Percentiles rank a stretch among this genome's conserved stretches.
phyloP scores from a whole-genome alignment of 2,888 invertebrate species.

The Xanthorhoe spadicearia region DNA sequence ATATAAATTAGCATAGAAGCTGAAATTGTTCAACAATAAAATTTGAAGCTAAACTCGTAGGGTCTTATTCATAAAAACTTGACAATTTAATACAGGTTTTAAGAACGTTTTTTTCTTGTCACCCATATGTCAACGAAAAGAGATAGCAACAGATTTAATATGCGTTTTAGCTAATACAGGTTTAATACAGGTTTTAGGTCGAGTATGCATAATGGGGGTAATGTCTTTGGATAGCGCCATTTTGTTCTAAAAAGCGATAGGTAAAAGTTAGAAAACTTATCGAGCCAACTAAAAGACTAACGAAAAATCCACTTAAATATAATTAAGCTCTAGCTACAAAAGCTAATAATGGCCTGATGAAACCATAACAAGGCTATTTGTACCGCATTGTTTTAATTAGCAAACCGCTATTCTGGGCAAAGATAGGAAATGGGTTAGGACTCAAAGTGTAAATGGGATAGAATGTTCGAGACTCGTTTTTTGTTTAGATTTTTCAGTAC shows the following conservation, averaged over 20 bases:
- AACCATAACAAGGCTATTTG: conserved; percentile 22
- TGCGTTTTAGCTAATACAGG: too few species aligned
- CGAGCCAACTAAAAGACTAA: too few species aligned
- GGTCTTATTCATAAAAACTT: too few species aligned
- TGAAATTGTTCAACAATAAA: neutral
- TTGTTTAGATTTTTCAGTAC: neutral
- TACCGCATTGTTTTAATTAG: conserved; percentile 25
- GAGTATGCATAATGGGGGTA: too few species aligned
- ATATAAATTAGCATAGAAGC: conserved; percentile 33
- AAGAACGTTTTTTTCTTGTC: too few species aligned
- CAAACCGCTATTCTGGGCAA: conserved; percentile 16
- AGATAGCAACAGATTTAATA: too few species aligned
- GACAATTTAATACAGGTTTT: too few species aligned
- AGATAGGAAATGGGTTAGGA: conserved; percentile 1
- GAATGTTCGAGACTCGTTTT: neutral
- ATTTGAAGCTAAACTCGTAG: neutral
- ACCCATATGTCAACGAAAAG: too few species aligned
- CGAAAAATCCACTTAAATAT: conserved; percentile 19
- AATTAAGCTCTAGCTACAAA: conserved; percentile 11
- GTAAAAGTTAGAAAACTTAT: too few species aligned
- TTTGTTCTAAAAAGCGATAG: neutral
- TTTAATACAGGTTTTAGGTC: too few species aligned
- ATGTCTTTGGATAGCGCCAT: neutral
- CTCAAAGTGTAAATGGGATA: neutral
- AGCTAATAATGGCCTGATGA: conserved; percentile 26